phyloP scores from a whole-genome alignment of 1,140 invertebrate genomes.

The Chrysoperla carnea region DNA sequence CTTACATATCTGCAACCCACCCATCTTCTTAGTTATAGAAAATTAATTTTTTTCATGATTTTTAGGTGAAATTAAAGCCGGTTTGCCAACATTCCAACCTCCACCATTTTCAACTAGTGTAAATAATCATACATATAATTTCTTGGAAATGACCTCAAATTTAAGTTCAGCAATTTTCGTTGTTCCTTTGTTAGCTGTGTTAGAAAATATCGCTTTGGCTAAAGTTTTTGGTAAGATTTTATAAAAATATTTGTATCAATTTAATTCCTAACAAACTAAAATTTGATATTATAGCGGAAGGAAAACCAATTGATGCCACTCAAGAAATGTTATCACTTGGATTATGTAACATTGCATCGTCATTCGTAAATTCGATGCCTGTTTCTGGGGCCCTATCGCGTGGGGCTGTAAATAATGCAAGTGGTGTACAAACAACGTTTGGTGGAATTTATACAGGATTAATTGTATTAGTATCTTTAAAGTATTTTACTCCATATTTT shows the following conservation, averaged over 20 bases:
- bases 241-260: background rate
- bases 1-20: too few species aligned
- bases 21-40: too few species aligned
- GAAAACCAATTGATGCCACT: constrained; percentile 53
- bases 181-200: constrained; percentile 58
- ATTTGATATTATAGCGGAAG: constrained; percentile 25
- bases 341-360: constrained; percentile 63
- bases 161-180: constrained; percentile 59
- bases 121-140: constrained; percentile 45
- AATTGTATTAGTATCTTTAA: constrained; percentile 53
- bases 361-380: constrained; percentile 72
- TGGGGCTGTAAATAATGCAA: constrained; percentile 75
- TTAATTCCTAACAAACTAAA: background rate
- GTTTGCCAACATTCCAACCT: constrained; percentile 38
- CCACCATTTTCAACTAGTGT: constrained; percentile 42
- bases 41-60: constrained; percentile 6
- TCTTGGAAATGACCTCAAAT: constrained; percentile 44
- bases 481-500: constrained; percentile 70
- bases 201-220: constrained; percentile 64
- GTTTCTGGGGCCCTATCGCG: constrained; percentile 67
- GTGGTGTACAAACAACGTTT: constrained; percentile 64
- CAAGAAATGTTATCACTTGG: constrained; percentile 69
- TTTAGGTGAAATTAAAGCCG: constrained; percentile 44
- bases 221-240: constrained; percentile 55
- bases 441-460: constrained; percentile 63